Percentiles rank a stretch among this genome's conserved stretches.
These are phyloP conservation scores for Drosophila saltans DNA, from an alignment of 1,140 invertebrate species.

Conservation along the genomic window DNA sequence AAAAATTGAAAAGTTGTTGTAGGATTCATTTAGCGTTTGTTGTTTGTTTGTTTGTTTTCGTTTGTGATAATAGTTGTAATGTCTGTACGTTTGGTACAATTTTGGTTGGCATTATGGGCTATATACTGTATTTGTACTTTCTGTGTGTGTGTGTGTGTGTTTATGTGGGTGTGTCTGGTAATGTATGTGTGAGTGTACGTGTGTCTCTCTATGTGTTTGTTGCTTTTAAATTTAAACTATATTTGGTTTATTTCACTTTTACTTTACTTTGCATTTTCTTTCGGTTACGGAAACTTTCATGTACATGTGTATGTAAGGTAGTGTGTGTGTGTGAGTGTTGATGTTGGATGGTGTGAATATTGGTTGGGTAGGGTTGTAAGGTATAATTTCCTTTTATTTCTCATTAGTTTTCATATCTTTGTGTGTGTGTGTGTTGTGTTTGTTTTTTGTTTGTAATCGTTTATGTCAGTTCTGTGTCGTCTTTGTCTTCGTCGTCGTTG, in stretches of 20 bases:
- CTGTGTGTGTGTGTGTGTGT: conserved; percentile 39
- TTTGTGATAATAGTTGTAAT: too few relatives aligned
- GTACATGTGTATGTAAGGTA: not conserved
- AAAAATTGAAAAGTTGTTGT: conserved; percentile 24
- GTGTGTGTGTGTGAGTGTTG: conserved; percentile 14
- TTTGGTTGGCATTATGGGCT: conserved; percentile 22
- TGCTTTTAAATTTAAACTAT: conserved; percentile 64
- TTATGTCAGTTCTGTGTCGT: conserved; percentile 27
- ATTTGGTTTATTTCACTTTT: conserved; percentile 73
- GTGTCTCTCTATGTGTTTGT: conserved; percentile 35
- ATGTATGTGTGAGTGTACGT: conserved; percentile 31
- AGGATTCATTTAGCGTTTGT: conserved; percentile 15
- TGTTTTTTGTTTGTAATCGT: not conserved
- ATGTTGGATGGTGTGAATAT: not conserved
- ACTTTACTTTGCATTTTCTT: not conserved
- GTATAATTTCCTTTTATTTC: conserved; percentile 9
- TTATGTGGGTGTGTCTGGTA: conserved; percentile 21
- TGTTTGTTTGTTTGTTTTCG: too few relatives aligned
- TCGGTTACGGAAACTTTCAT: conserved; percentile 11
- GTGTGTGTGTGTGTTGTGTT: conserved; percentile 11
- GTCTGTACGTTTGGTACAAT: conserved; percentile 3
- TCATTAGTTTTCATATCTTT: conserved; percentile 8
- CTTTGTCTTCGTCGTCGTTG: conserved; percentile 18
- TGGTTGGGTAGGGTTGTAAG: not conserved
- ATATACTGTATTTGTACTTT: conserved; percentile 76